phyloP scores from a whole-genome alignment of 1,140 invertebrate species.

The Phortica variegata region DNA sequence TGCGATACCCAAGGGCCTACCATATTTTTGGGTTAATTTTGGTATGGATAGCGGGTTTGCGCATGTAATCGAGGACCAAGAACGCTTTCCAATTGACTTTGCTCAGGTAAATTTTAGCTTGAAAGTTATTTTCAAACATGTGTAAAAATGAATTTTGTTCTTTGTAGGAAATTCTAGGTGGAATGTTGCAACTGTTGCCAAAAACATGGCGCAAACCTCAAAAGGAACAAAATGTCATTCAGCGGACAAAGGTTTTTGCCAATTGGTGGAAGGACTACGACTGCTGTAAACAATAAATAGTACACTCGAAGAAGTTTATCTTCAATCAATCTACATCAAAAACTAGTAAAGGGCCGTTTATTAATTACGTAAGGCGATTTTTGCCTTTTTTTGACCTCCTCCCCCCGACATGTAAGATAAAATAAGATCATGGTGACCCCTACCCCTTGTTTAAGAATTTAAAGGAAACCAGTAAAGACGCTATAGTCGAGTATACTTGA shows the following conservation, averaged over 20 bases:
- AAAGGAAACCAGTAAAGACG: too few species aligned
- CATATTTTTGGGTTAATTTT: constrained; percentile 94
- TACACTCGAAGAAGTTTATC: too few species aligned
- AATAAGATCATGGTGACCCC: too few species aligned
- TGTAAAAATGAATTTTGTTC: constrained; percentile 10
- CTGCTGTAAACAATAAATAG: constrained; percentile 31
- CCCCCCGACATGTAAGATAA: too few species aligned
- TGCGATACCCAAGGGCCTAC: constrained; percentile 88
- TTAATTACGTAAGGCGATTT: too few species aligned
- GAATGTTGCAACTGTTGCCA: constrained; percentile 88
- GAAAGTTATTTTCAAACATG: neutral
- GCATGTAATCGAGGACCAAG: constrained; percentile 94
- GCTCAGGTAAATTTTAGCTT: constrained; percentile 68
- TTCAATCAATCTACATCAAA: too few species aligned
- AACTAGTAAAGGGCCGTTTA: too few species aligned
- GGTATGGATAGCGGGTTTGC: constrained; percentile 87
- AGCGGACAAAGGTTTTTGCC: constrained; percentile 39
- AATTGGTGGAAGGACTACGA: constrained; percentile 45
- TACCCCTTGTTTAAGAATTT: too few species aligned
- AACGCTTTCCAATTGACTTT: constrained; percentile 85
- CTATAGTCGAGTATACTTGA: too few species aligned
- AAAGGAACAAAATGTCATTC: constrained; percentile 60
- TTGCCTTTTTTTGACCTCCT: too few species aligned
- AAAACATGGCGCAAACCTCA: constrained; percentile 79
- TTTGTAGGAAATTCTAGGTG: constrained; percentile 87